These are phyloP conservation scores for Bombus waltoni DNA, from an alignment of 1,140 invertebrate genomes.

Conservation along the genomic window DNA sequence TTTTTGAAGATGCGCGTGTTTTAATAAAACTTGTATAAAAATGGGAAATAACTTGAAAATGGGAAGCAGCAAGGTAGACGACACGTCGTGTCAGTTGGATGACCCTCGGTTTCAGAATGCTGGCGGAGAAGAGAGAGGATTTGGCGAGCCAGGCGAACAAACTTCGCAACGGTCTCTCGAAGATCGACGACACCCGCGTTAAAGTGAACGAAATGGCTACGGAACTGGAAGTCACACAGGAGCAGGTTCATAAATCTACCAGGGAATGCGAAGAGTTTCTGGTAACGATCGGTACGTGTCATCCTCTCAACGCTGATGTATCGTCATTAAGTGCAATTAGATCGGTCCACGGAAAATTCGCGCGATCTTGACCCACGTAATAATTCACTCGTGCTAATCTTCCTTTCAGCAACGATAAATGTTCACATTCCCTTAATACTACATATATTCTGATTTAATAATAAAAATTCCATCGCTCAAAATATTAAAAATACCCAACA, in stretches of 20 bases:
- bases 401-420: background rate
- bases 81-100: background rate
- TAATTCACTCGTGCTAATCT: background rate
- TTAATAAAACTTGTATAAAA: background rate
- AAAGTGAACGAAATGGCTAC: constrained; percentile 91
- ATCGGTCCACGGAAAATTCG: constrained; percentile 18
- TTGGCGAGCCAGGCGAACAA: constrained; percentile 89
- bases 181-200: constrained; percentile 83
- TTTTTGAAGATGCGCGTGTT: background rate
- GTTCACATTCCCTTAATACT: too few species aligned
- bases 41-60: background rate
- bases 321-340: constrained; percentile 53
- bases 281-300: constrained; percentile 84
- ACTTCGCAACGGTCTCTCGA: constrained; percentile 71
- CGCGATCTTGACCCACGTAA: background rate
- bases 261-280: constrained; percentile 89
- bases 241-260: constrained; percentile 82
- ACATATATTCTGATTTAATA: too few species aligned
- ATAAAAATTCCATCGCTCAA: background rate
- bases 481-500: background rate
- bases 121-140: constrained; percentile 87
- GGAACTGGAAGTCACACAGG: constrained; percentile 90
- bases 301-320: constrained; percentile 53
- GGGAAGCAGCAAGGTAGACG: background rate
- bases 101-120: constrained; percentile 84